phyloP scores from a whole-genome alignment of 2,797 vertebrate species.

The Rhabdomys pumilio region DNA sequence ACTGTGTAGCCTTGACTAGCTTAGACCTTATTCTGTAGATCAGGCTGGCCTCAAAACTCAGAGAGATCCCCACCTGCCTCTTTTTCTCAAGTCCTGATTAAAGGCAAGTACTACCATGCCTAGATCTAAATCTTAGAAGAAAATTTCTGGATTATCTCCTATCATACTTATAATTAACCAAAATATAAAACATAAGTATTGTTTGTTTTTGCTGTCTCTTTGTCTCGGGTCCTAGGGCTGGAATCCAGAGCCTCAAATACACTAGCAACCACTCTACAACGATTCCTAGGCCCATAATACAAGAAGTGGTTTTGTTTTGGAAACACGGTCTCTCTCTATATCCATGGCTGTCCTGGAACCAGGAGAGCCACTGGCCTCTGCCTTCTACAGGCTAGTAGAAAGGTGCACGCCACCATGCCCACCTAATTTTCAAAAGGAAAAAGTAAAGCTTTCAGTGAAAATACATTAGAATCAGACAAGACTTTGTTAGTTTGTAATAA shows the following conservation, averaged over 20 bases:
- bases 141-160: neutral
- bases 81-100: neutral
- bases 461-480: neutral
- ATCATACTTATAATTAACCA: neutral
- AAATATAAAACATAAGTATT: neutral
- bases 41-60: neutral
- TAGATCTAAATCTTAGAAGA: neutral
- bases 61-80: neutral
- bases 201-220: neutral
- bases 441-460: neutral
- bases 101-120: neutral
- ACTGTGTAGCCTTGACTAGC: neutral
- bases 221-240: neutral
- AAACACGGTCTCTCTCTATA: too few species aligned
- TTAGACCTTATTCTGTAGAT: neutral
- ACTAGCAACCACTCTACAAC: neutral
- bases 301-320: neutral
- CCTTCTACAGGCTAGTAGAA: neutral
- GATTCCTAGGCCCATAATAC: neutral
- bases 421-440: slow-evolving; percentile 20
- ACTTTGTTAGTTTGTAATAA: neutral
- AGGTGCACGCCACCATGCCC: neutral
- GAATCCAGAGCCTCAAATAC: neutral
- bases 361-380: neutral
- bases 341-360: neutral